These are phyloP conservation scores for Microctenopoma steveboyesi DNA, from an alignment of 2,797 vertebrate genomes.

Conservation along the genomic window DNA sequence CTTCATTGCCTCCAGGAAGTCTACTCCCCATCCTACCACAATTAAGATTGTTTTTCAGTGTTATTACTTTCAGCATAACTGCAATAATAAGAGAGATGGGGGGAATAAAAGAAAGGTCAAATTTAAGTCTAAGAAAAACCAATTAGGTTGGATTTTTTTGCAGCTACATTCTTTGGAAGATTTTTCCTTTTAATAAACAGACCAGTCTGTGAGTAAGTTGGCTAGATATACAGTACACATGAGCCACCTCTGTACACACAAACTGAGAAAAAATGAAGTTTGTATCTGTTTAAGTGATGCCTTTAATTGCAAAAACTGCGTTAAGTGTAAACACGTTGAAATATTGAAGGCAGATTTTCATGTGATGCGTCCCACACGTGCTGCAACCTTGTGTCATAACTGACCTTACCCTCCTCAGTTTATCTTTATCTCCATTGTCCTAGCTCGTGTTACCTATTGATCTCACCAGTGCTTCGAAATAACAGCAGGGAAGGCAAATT, in stretches of 20 bases:
- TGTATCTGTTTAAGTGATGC: slow-evolving; percentile 25
- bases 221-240: slow-evolving; percentile 21
- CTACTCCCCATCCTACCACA: slow-evolving; percentile 52
- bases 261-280: not conserved
- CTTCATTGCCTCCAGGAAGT: slow-evolving; percentile 58
- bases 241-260: slow-evolving; percentile 9
- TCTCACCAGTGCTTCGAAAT: slow-evolving; percentile 46
- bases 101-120: slow-evolving; percentile 43
- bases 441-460: slow-evolving; percentile 57
- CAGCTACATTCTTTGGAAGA: slow-evolving; percentile 7
- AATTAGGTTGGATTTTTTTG: slow-evolving; percentile 57
- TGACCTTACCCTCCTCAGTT: slow-evolving; percentile 38
- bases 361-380: slow-evolving; percentile 2
- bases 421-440: slow-evolving; percentile 57
- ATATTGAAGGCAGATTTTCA: slow-evolving; percentile 23
- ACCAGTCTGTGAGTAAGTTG: slow-evolving; percentile 27
- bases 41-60: slow-evolving; percentile 60
- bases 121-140: slow-evolving; percentile 55
- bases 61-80: slow-evolving; percentile 59
- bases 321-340: slow-evolving; percentile 12
- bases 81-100: slow-evolving; percentile 45
- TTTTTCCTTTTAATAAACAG: slow-evolving; percentile 39
- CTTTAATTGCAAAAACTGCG: slow-evolving; percentile 10
- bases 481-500: slow-evolving; percentile 47
- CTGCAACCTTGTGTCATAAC: slow-evolving; percentile 20